Percentiles rank a stretch among this genome's conserved stretches.
Conservation (phyloP, 1,140 invertebrate genomes). For the Scylla paramamosain region DNA sequence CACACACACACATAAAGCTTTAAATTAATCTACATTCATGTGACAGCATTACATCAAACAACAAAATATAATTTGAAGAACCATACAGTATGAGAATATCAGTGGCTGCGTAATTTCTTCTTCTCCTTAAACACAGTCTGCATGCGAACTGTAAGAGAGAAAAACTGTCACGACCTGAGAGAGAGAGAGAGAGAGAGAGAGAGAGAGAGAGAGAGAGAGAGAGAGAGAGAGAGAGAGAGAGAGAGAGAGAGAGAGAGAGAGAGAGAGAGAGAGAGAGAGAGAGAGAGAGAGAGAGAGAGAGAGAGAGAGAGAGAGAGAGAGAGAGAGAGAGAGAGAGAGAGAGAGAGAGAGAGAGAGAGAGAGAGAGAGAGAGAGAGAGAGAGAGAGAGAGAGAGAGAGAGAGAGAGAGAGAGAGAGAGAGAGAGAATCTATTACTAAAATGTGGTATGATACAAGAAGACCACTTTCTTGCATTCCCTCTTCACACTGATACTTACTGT, state of each 20-base stretch:
- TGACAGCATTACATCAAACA: neutral
- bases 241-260: slow-evolving; percentile 17
- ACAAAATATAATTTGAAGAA: neutral
- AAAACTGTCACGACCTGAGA: neutral
- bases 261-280: neutral
- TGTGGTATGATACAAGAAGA: neutral
- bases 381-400: neutral
- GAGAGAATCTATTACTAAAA: neutral
- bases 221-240: neutral
- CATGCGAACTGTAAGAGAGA: slow-evolving; percentile 24
- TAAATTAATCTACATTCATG: neutral
- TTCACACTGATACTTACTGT: neutral
- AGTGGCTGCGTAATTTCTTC: slow-evolving; percentile 35
- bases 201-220: neutral
- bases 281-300: neutral
- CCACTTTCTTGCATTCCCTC: too few relatives aligned
- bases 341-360: slow-evolving; percentile 2
- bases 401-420: neutral
- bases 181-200: neutral
- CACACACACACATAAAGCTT: neutral
- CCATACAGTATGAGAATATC: neutral
- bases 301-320: neutral
- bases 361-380: neutral
- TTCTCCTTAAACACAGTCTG: slow-evolving; percentile 31
- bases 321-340: neutral